These are phyloP conservation scores for Stenichneumon culpator DNA, from an alignment of 2,888 invertebrate genomes.

Conservation along the genomic window DNA sequence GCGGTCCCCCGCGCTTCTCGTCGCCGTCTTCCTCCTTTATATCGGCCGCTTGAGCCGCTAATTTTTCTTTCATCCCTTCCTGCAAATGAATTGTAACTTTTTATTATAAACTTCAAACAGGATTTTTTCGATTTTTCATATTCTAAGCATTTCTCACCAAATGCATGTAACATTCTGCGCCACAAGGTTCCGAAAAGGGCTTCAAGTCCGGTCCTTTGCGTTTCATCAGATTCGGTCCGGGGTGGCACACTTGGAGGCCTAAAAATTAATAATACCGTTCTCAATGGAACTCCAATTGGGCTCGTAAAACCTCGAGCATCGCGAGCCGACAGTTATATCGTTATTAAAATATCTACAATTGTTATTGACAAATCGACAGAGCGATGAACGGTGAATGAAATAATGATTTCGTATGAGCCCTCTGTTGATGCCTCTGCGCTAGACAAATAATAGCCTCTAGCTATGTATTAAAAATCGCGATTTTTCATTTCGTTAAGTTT, in stretches of 20 bases:
- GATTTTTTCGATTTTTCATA: constrained; percentile 2
- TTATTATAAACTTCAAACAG: constrained; percentile 3
- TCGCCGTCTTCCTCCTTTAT: constrained; percentile 87
- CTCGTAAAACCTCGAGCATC: not conserved
- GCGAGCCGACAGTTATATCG: constrained; percentile 11
- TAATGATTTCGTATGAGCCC: constrained; percentile 77
- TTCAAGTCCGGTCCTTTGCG: constrained; percentile 96
- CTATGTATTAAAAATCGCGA: constrained; percentile 59
- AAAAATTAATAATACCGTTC: constrained; percentile 63
- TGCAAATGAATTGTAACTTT: constrained; percentile 78
- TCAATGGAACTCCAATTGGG: not conserved
- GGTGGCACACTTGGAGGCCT: constrained; percentile 96
- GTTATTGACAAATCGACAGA: constrained; percentile 63
- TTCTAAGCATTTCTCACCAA: constrained; percentile 87
- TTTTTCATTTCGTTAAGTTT: constrained; percentile 37
- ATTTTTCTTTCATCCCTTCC: constrained; percentile 94
- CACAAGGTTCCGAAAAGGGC: constrained; percentile 94
- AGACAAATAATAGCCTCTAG: constrained; percentile 76
- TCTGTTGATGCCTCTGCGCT: constrained; percentile 77
- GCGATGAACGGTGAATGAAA: constrained; percentile 77
- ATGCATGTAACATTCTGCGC: constrained; percentile 94
- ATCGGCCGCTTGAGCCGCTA: constrained; percentile 89
- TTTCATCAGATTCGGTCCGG: constrained; percentile 95
- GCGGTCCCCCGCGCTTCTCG: constrained; percentile 85
- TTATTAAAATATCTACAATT: constrained; percentile 36